Base-by-base conservation (phyloP, 2,797 vertebrate genomes). In the Crenichthys baileyi region DNA sequence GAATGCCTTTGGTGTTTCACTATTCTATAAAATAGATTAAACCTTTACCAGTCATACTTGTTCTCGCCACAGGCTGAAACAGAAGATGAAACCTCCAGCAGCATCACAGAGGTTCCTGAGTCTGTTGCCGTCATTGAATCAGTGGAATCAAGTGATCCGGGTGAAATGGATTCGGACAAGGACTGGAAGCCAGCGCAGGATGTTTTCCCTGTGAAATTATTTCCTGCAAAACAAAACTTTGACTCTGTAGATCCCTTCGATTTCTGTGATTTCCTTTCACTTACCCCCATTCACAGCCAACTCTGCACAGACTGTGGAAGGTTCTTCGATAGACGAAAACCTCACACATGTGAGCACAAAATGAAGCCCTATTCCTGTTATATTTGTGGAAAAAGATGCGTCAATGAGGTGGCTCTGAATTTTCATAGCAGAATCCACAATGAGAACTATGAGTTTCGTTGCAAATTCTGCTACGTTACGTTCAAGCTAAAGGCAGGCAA, bases 401-500 rank as follows among this genome's bases (percentile, higher is more conserved):
- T 79, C 0, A 89, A n/a, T 15, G 70, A 90, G 39, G 5, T 36
- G 0, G 61, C 83, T 22, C 26, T 92, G 1, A 84, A 56, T 31
- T 26, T 5, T 24, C 91, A 92, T 58, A 79, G 75, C 73, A 67
- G 71, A 29, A 60, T 89, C 60, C 93, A 93, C 0, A 41, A 87
- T 0, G 86, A 90, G 53, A 82, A 70, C 22, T 89, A 91, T 0
- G 76, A 90, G n/a, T 76, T 90, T 56, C 83, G 53, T 0, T 94
- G 92, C 58, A 91, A 91, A 76, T 93, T 84, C 84, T 93, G 91
- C 36, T 22, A 89, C 0, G 58, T 65, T 0, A 71, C 81, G 0
- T 92, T 94, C 80, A 89, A 82, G 79, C 87, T 82, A 2, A 87
- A 73, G 80, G 61, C 18, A 15, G 88, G 92, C 72, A 93, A 93